Percentiles rank a stretch among this genome's conserved stretches.
Evolutionary conservation across 2,888 invertebrate species (phyloP).

Genomic region (Spialia ferax): DNA sequence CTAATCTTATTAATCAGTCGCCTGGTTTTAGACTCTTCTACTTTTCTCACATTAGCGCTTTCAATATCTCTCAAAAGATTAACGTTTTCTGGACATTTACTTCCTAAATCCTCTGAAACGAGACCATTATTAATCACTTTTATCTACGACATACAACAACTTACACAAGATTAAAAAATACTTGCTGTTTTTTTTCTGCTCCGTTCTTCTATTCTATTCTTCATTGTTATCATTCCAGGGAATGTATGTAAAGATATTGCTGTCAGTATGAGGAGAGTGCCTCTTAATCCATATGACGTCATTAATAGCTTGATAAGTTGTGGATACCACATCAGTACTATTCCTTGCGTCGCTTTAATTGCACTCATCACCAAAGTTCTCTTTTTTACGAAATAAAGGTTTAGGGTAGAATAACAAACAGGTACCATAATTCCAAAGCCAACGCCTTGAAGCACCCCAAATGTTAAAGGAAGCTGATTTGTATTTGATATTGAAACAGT

Average conservation of each 20-base stretch:
- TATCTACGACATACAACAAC: not conserved
- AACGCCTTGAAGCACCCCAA: constrained; percentile 86
- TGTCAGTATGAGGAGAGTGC: constrained; percentile 86
- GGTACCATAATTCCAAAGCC: constrained; percentile 89
- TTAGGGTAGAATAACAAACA: constrained; percentile 88
- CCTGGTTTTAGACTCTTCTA: constrained; percentile 25
- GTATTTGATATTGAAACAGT: constrained; percentile 84
- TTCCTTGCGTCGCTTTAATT: constrained; percentile 87
- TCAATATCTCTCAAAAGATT: constrained; percentile 57
- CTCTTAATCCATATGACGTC: constrained; percentile 87
- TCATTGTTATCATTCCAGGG: constrained; percentile 87
- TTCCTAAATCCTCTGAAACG: constrained; percentile 59
- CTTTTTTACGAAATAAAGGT: constrained; percentile 87
- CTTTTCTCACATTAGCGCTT: constrained; percentile 31
- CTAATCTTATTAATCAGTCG: constrained; percentile 5
- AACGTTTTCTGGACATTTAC: constrained; percentile 53
- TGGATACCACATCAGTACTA: constrained; percentile 87
- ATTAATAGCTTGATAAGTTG: constrained; percentile 81
- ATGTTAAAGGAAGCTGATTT: constrained; percentile 85
- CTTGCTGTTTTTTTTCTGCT: constrained; percentile 67
- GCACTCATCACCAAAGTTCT: constrained; percentile 88
- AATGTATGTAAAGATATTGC: constrained; percentile 87
- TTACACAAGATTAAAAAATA: constrained; percentile 60
- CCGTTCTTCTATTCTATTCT: constrained; percentile 45
- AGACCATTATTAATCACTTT: constrained; percentile 6